These are phyloP conservation scores for Leuciscus idus DNA, from an alignment of 2,113 vertebrate genomes.

Conservation along the genomic window DNA sequence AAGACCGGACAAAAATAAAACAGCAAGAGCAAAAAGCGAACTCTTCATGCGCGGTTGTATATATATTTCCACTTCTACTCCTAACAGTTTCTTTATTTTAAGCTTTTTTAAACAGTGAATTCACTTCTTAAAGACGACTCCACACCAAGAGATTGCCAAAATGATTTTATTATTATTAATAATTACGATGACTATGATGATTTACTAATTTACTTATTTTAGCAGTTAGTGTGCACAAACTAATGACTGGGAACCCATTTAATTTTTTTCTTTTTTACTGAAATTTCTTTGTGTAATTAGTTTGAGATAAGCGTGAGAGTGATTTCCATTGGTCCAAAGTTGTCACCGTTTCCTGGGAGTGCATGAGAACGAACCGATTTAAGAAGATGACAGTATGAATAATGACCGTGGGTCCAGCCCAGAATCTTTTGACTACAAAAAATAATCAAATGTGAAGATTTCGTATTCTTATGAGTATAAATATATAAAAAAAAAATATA, in stretches of 20 bases:
- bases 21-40: slow-evolving; percentile 54
- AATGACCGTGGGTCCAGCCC: slow-evolving; percentile 80
- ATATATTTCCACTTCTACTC: slow-evolving; percentile 58
- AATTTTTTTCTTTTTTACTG: slow-evolving; percentile 39
- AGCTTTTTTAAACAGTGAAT: slow-evolving; percentile 83
- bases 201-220: slow-evolving; percentile 53
- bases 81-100: slow-evolving; percentile 69
- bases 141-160: slow-evolving; percentile 92
- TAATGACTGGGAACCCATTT: slow-evolving; percentile 53
- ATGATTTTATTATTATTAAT: slow-evolving; percentile 81
- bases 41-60: slow-evolving; percentile 54
- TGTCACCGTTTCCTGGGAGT: slow-evolving; percentile 94
- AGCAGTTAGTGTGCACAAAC: slow-evolving; percentile 56
- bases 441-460: slow-evolving; percentile 85
- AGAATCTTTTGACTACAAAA: slow-evolving; percentile 83
- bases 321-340: slow-evolving; percentile 84
- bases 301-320: slow-evolving; percentile 64
- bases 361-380: slow-evolving; percentile 84
- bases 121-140: slow-evolving; percentile 91
- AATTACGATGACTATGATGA: slow-evolving; percentile 46
- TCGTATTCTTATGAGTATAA: slow-evolving; percentile 74
- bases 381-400: slow-evolving; percentile 67
- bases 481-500: slow-evolving; percentile 71
- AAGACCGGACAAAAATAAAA: slow-evolving; percentile 56
- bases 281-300: slow-evolving; percentile 60